phyloP scores from a whole-genome alignment of 2,888 invertebrate species.

The Isoperla grammatica region DNA sequence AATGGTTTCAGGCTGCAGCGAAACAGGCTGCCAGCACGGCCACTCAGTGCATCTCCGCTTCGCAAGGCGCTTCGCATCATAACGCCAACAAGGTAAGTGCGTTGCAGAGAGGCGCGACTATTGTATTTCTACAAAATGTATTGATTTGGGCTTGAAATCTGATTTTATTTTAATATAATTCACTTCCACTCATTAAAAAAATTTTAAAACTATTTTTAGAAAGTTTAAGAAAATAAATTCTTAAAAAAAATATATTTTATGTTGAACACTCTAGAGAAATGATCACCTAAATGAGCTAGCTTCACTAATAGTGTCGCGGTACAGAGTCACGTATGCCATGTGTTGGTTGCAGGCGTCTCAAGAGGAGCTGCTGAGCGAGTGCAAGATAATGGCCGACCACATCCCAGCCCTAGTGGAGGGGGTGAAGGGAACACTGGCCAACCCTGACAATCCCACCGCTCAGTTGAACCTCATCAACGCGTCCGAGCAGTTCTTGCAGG shows the following conservation, averaged over 20 bases:
- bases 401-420: slow-evolving; percentile 78
- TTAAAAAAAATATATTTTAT: too few relatives aligned
- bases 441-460: slow-evolving; percentile 66
- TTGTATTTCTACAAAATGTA: too few relatives aligned
- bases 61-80: slow-evolving; percentile 72
- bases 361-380: slow-evolving; percentile 69
- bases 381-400: slow-evolving; percentile 66
- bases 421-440: slow-evolving; percentile 60
- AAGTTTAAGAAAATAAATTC: too few relatives aligned
- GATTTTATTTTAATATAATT: too few relatives aligned
- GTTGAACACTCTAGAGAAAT: too few relatives aligned
- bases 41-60: slow-evolving; percentile 85
- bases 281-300: too few relatives aligned
- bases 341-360: slow-evolving; percentile 46
- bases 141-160: too few relatives aligned
- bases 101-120: too few relatives aligned
- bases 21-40: slow-evolving; percentile 82
- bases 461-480: slow-evolving; percentile 78
- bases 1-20: slow-evolving; percentile 59
- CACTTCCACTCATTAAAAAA: too few relatives aligned
- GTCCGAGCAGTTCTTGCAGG: slow-evolving; percentile 76
- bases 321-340: too few relatives aligned
- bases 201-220: too few relatives aligned
- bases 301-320: too few relatives aligned
- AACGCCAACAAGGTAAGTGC: slow-evolving; percentile 54